Base-by-base conservation (phyloP, 2,888 invertebrate species). In the Graphium colonna region DNA sequence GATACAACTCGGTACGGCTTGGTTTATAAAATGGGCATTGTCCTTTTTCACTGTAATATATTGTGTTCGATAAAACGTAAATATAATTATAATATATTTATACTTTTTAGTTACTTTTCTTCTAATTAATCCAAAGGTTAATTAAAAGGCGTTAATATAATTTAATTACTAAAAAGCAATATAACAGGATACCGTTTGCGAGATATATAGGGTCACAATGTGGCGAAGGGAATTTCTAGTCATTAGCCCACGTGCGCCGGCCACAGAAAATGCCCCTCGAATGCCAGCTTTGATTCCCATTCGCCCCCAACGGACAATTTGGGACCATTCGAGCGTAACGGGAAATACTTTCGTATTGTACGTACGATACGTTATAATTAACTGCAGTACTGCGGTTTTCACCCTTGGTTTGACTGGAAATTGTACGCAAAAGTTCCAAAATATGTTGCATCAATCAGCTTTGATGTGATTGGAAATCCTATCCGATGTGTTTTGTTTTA, bases 171-270 rank as follows among this genome's bases (percentile, higher is more conserved):
- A 28, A 28, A 28, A n/a, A n/a, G n/a, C n/a, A n/a, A n/a, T n/a
- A n/a, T n/a, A n/a, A n/a, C n/a, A n/a, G n/a, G n/a, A n/a, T n/a
- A n/a, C n/a, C 36, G 9, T 51, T 9, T 17, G 17, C 21, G 36
- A 48, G 12, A 43, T 18, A 10, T 21, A 17, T 12, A 40, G 41
- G 51, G 26, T 41, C 44, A 42, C 46, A 51, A 57, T 52, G 55
- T 64, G 64, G 67, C 67, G 67, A 64, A 62, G 65, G 77, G 75
- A 76, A 79, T 79, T 73, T 72, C 64, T 65, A 60, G 68, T 66
- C 63, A 75, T 76, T 73, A 71, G 59, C 55, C 57, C 74, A 78
- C 78, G 77, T 78, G 73, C 62, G 59, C 48, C 53, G 46, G 44
- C 28, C 46, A 40, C 45, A 56, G 64, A 67, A 72, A 67, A 66